A percentile compares a stretch with the other conserved stretches of the same genome.
Conservation (phyloP, 2,113 vertebrate species). For the Camelus bactrianus region DNA sequence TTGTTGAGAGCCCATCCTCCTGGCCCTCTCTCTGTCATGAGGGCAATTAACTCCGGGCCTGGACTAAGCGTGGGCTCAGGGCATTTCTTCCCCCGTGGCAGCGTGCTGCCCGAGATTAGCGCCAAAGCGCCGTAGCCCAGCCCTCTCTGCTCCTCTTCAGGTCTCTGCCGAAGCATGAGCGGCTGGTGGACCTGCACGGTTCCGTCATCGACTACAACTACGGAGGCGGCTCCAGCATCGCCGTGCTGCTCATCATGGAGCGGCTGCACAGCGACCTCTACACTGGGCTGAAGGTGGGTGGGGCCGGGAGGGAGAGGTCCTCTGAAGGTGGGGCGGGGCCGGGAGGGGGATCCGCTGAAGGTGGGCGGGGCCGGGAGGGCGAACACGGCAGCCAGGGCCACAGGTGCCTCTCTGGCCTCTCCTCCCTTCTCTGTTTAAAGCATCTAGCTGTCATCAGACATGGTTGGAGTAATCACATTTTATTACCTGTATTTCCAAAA, state of each 20-base stretch:
- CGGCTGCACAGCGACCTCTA: constrained; percentile 97
- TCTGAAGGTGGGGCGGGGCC: constrained; percentile 90
- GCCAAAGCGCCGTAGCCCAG: neutral
- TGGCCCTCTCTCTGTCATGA: neutral
- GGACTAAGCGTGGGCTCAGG: neutral
- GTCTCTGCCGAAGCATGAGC: constrained; percentile 95
- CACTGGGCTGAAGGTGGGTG: constrained; percentile 94
- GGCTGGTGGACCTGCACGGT: constrained; percentile 96
- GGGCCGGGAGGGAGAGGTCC: neutral
- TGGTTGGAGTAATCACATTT: neutral
- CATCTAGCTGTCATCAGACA: neutral
- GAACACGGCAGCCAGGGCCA: neutral
- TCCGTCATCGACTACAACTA: constrained; percentile 98
- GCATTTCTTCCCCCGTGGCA: neutral
- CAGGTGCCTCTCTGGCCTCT: neutral
- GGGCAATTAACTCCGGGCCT: neutral
- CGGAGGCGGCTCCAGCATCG: constrained; percentile 95
- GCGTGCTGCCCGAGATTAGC: neutral
- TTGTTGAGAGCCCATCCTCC: neutral
- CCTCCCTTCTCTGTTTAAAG: neutral
- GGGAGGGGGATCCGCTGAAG: constrained; percentile 86
- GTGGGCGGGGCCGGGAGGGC: constrained; percentile 79
- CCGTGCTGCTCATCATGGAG: constrained; percentile 98
- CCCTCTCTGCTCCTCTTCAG: constrained; percentile 79
- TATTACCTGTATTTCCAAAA: neutral